These are phyloP conservation scores for Lophochroa leadbeateri DNA, from an alignment of 2,113 vertebrate genomes.

Conservation along the genomic window DNA sequence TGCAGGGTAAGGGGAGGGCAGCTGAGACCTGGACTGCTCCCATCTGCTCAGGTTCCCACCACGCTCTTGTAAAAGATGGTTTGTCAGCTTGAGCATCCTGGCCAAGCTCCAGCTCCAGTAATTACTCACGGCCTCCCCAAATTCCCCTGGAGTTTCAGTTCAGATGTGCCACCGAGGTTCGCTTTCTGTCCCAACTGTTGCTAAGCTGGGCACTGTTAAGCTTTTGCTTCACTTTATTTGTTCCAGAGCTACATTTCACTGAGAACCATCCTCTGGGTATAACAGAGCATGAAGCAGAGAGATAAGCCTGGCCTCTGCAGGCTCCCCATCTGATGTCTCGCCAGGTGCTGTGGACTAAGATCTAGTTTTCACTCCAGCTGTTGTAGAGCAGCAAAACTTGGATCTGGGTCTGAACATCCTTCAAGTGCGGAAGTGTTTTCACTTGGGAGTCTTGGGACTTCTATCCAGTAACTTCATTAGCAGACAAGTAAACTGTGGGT, in stretches of 20 bases:
- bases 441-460: not conserved
- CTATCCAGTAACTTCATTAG: not conserved
- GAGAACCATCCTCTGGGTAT: not conserved
- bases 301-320: not conserved
- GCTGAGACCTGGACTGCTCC: not conserved
- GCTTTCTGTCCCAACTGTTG: not conserved
- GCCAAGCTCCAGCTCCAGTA: not conserved
- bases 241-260: not conserved
- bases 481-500: not conserved
- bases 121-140: not conserved
- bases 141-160: slow-evolving; percentile 8
- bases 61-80: not conserved
- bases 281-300: not conserved
- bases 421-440: not conserved
- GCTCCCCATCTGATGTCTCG: not conserved
- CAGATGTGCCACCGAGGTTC: not conserved
- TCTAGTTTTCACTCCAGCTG: not conserved
- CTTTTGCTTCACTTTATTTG: not conserved
- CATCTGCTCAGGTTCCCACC: not conserved
- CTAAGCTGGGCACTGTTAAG: not conserved
- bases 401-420: not conserved
- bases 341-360: not conserved
- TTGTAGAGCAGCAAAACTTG: not conserved
- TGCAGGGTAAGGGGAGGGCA: not conserved
- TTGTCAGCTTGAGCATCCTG: not conserved